phyloP scores from a whole-genome alignment of 2,797 vertebrate species.

The Miichthys miiuy region DNA sequence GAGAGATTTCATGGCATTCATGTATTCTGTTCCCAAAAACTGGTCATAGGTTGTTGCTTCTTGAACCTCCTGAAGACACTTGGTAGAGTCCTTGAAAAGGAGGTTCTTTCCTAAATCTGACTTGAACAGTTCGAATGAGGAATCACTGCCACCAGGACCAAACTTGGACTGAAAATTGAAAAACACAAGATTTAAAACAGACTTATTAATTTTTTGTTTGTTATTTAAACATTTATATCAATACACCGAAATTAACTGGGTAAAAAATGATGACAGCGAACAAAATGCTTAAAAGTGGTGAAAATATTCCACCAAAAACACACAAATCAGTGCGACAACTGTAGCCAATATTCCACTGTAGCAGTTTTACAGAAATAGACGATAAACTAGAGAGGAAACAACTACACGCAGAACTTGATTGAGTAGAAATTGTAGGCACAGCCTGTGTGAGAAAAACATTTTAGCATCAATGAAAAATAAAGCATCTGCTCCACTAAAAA shows the following conservation, averaged over 20 bases:
- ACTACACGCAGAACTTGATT: not conserved
- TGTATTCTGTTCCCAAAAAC: constrained; percentile 85
- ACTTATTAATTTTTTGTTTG: not conserved
- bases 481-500: not conserved
- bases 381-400: not conserved
- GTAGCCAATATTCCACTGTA: not conserved
- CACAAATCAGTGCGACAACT: not conserved
- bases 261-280: not conserved
- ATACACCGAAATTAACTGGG: not conserved
- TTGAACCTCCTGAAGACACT: constrained; percentile 86
- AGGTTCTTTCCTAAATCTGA: constrained; percentile 86
- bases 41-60: constrained; percentile 38
- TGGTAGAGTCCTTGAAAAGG: constrained; percentile 93
- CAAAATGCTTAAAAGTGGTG: not conserved
- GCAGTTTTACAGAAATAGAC: not conserved
- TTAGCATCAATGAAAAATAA: not conserved
- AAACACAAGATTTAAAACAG: constrained; percentile 8
- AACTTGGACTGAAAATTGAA: constrained; percentile 68
- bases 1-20: constrained; percentile 77
- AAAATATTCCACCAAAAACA: not conserved
- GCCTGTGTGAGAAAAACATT: not conserved
- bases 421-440: not conserved
- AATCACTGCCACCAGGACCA: constrained; percentile 37
- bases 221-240: not conserved
- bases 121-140: constrained; percentile 84